These are phyloP conservation scores for Protomyctophum bolini DNA, from an alignment of 2,113 vertebrate genomes.

Conservation along the genomic window DNA sequence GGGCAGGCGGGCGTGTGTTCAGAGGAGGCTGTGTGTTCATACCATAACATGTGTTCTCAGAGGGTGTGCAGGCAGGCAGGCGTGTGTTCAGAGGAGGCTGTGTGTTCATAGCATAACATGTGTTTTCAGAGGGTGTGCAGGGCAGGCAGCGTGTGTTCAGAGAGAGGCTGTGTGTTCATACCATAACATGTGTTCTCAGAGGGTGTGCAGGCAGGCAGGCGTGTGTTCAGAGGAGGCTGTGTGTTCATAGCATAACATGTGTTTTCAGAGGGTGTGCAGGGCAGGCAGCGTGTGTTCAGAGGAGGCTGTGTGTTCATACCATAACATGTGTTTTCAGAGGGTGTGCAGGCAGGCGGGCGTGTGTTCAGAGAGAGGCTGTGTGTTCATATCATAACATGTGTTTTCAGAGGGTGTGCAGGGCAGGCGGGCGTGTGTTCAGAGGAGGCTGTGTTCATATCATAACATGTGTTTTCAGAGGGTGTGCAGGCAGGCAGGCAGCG, in stretches of 20 bases:
- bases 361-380: slow-evolving; percentile 44
- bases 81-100: slow-evolving; percentile 43
- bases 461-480: slow-evolving; percentile 8
- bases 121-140: not conserved
- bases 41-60: not conserved
- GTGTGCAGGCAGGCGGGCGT: too few relatives aligned
- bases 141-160: slow-evolving; percentile 46
- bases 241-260: slow-evolving; percentile 31
- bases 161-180: slow-evolving; percentile 42
- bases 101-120: slow-evolving; percentile 32
- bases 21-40: slow-evolving; percentile 41
- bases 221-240: slow-evolving; percentile 43
- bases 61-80: too few relatives aligned
- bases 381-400: slow-evolving; percentile 30
- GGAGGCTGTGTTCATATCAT: slow-evolving; percentile 38
- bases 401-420: too few relatives aligned
- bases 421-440: slow-evolving; percentile 44
- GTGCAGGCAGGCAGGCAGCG: too few relatives aligned
- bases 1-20: slow-evolving; percentile 50
- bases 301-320: slow-evolving; percentile 40
- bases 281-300: slow-evolving; percentile 44
- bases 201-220: too few relatives aligned
- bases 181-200: not conserved
- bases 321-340: slow-evolving; percentile 5
- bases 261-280: too few relatives aligned